A percentile compares a stretch with the other conserved stretches of the same genome.
Evolutionary conservation across 2,888 invertebrate genomes (phyloP).

Genomic region (Perizoma affinitatum): DNA sequence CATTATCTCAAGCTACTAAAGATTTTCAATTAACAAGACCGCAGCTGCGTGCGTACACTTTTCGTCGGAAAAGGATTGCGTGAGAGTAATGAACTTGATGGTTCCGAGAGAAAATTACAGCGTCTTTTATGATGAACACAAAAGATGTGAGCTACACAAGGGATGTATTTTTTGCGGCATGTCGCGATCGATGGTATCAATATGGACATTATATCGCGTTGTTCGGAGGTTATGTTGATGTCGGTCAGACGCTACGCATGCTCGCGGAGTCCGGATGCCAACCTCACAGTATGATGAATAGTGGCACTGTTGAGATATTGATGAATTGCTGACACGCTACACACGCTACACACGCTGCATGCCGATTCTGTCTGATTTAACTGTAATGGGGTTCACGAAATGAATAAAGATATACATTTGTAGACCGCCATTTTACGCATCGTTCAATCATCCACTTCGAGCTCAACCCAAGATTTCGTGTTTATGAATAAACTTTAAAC

Average conservation of each 20-base stretch:
- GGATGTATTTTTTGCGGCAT: conserved; percentile 38
- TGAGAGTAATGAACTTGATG: conserved; percentile 52
- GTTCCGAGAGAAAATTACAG: conserved; percentile 45
- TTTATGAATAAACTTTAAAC: no score
- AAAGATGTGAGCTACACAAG: conserved; percentile 35
- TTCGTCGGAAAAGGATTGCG: conserved; percentile 44
- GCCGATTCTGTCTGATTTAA: conserved; percentile 43
- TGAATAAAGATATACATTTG: conserved; percentile 10
- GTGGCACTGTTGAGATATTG: conserved; percentile 46
- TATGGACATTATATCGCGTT: conserved; percentile 32
- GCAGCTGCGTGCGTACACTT: conserved; percentile 46
- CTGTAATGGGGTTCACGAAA: conserved; percentile 35
- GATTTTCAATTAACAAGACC: conserved; percentile 55
- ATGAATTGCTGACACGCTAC: conserved; percentile 44
- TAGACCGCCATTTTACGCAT: background rate
- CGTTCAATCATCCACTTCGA: no score
- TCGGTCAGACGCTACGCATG: conserved; percentile 6
- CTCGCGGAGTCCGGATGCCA: conserved; percentile 38
- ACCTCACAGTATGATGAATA: conserved; percentile 53
- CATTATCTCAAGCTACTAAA: conserved; percentile 57
- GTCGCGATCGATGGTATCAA: conserved; percentile 43
- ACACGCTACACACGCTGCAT: conserved; percentile 28
- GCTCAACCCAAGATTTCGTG: no score
- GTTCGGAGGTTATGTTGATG: conserved; percentile 25
- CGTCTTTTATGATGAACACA: conserved; percentile 44